Evolutionary conservation across 2,113 vertebrate genomes (phyloP), one percentile per base, ranked within the genome.

Genomic region (Xenus cinereus): DNA sequence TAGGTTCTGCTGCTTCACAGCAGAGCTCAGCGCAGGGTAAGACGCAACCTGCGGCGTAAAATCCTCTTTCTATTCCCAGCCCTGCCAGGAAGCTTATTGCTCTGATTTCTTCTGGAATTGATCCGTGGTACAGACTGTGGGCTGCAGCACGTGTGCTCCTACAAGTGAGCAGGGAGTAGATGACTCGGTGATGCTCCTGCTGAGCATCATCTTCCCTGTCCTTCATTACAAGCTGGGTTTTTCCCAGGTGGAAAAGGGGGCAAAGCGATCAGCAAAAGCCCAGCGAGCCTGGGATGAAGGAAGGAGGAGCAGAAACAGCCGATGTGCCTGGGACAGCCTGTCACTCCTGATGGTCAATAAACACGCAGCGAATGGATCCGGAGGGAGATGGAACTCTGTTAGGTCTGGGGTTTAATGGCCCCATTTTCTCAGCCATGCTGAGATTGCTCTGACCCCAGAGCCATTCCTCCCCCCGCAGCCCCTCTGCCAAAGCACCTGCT

Each of bases 381-480:
- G 48, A 79, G 87, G 53, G 45, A 85, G 50, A 50, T 32, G 16
- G 50, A 46, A 18, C 18, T 43, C 17, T 6, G 2, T 27, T 1
- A 28, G 16, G 2, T 51, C 35, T n/a, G 54, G 87, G 93, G 39
- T 84, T 96, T 89, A 90, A 89, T 56, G 91, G 93, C 74, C 50
- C 43, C 45, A 33, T 80, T 84, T 87, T 72, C 93, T 95, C 84
- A 88, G 93, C 89, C 64, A 3, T 80, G 88, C 77, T 46, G 78
- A 85, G 53, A 46, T 59, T 88, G 95, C 90, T 83, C 84, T 81
- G 94, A 60, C 69, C 67, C 84, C 87, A 43, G 90, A 41, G 64
- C 54, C 84, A 41, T 28, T 53, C 76, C 67, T 93, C 30, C 76
- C 68, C 78, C 73, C 28, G 7, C 48, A 68, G 74, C 39, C 66